These are phyloP conservation scores for Leptoclinus maculatus DNA, from an alignment of 2,797 vertebrate species.

Conservation along the genomic window DNA sequence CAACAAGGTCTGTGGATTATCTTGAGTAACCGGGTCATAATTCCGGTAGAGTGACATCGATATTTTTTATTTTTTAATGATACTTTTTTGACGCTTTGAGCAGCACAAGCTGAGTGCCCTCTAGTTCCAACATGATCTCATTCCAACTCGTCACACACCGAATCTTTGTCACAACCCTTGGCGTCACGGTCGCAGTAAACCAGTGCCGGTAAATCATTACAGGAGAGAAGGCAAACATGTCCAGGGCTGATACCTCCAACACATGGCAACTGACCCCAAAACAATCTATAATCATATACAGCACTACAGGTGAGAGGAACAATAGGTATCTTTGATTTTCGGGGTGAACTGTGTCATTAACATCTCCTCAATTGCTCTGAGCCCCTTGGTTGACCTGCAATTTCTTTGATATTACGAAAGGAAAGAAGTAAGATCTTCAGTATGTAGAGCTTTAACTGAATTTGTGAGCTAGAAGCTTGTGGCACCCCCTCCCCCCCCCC, in stretches of 20 bases:
- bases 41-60: not conserved
- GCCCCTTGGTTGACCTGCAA: too few species aligned
- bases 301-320: not conserved
- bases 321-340: not conserved
- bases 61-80: not conserved
- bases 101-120: not conserved
- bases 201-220: not conserved
- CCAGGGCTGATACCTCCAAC: not conserved
- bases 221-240: not conserved
- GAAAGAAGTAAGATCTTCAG: not conserved
- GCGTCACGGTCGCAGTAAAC: not conserved
- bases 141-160: not conserved
- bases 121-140: not conserved
- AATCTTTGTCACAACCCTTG: not conserved
- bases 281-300: not conserved
- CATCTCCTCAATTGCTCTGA: not conserved
- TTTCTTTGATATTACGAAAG: not conserved
- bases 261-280: not conserved
- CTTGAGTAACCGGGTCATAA: not conserved
- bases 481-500: not conserved
- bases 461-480: not conserved
- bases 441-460: slow-evolving; percentile 2
- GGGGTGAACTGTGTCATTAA: not conserved
- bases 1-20: too few species aligned
- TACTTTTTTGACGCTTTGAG: not conserved